Base-by-base conservation (phyloP, 2,888 invertebrate genomes). In the Caenorhabditis afra region DNA sequence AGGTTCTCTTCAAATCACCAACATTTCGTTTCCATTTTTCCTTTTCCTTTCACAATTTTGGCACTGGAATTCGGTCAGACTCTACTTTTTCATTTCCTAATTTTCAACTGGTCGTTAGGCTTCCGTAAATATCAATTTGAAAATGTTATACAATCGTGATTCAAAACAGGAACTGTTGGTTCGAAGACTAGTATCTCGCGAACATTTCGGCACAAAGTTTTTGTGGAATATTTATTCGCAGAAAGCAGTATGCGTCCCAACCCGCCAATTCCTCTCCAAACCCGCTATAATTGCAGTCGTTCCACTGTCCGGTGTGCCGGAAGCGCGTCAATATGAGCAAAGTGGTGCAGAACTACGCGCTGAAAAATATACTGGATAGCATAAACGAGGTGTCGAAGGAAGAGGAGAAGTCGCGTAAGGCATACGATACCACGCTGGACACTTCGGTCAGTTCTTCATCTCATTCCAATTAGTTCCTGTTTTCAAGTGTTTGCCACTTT, bases 301-400 rank as follows among this genome's bases (percentile, higher is more conserved):
- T 78, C 16, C 71, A 78, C 49, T 78, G 78, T 39, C 78, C 78
- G 22, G 65, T 71, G 11, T 78, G 78, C 20, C 66, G 78, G 11
- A 78, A 78, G 14, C 53, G 61, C 7, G 78, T 61, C 3, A 18
- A 10, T 29, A 55, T 49, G 53, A 61, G 16, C 55, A 78, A 78
- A 20, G 44, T 71, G 0, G 50, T 71, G 0, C 49, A 55, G 5
- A 78, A 78, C 45, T 78, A 66, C 41, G 14, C 71, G 0, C 50
- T 78, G 41, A 78, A 78, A 22, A 67, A 20, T n/a, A 57, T 78
- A 23, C 47, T 78, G 50, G 78, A 78, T 41, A 78, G 78, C 41
- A 53, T 78, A n/a, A 71, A 71, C 41, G 78, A 78, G 37, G 18
- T 78, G 3, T 71, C 78, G 18, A 66, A 62, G 35, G 71, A 71